phyloP scores from a whole-genome alignment of 2,113 vertebrate species.

The Pomatostomus ruficeps region DNA sequence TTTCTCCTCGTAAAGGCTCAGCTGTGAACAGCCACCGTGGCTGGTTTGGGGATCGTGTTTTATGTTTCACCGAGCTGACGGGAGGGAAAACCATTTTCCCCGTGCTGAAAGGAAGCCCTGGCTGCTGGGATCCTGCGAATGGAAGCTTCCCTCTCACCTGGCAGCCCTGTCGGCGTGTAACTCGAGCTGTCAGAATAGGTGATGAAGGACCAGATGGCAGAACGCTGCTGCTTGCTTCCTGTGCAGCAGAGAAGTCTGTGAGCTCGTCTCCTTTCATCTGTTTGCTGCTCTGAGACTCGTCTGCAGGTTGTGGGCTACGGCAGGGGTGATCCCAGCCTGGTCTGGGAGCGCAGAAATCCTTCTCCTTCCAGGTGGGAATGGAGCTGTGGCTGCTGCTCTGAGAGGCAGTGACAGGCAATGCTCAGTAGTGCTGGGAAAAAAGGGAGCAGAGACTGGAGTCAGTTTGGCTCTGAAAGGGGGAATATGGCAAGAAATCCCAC shows the following conservation, averaged over 20 bases:
- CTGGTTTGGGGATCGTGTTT: background rate
- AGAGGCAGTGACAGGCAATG: background rate
- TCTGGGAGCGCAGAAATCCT: background rate
- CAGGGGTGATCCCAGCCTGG: background rate
- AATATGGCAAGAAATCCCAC: background rate
- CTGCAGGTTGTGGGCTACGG: background rate
- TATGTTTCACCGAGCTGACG: background rate
- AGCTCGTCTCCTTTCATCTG: background rate
- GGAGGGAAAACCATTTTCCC: background rate
- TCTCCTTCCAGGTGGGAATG: background rate
- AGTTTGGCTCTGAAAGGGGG: background rate
- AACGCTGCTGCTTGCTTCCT: background rate
- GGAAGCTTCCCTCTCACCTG: background rate
- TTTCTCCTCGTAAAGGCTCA: background rate
- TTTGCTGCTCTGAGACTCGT: background rate
- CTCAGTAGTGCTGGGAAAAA: background rate
- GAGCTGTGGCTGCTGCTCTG: background rate
- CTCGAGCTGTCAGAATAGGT: background rate
- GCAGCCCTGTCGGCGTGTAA: background rate
- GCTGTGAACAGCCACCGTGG: background rate
- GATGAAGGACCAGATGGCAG: background rate
- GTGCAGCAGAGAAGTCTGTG: background rate
- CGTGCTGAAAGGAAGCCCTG: background rate
- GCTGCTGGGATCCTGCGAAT: background rate
- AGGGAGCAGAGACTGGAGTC: background rate